Base-by-base conservation (phyloP, 2,797 vertebrate species). In the Sus cebifrons region DNA sequence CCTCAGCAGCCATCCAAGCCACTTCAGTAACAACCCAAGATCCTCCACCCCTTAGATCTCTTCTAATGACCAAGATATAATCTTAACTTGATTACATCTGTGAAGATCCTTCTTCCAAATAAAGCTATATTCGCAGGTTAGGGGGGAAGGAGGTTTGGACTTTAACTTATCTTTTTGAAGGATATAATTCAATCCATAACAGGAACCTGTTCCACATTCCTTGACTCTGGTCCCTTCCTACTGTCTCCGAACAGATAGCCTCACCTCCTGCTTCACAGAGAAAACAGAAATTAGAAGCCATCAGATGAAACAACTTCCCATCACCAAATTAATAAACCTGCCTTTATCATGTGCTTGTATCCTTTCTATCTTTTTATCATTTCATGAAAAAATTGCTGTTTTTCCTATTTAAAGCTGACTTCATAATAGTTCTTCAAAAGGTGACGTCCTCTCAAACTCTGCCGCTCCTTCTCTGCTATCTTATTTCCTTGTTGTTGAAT, bases 371-470 rank as follows among this genome's bases (percentile, higher is more conserved):
- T 67, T 83, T 58, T 54, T 58, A 44, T 79, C 49, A 40, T 74
- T 85, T 92, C 73, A 62, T 54, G 25, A 52, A 90, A 44, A 32
- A 81, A 88, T 52, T 94, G 60, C 54, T 77, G 14, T 2, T 73
- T 88, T 91, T 88, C 70, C 70, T 65, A n/a, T 23, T 78, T 78
- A 78, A 84, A 88, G 40, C 36, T 52, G 70, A 56, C 44, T n/a
- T 54, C 7, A 40, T 82, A 75, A 92, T 49, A 40, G 49, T 89
- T 89, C 74, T 73, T 84, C 44, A 49, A 85, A 89, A 93, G 65
- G 32, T 58, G 56, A 93, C 18, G 68, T 85, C 25, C 65, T 89
- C 89, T 92, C 52, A 54, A 92, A 89, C 79, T 91, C 73, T 73
- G 1, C 67, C 70, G 60, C 65, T 85, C 29, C 49, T 94, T 71